phyloP scores from a whole-genome alignment of 2,113 vertebrate genomes.

The Sorex araneus region DNA sequence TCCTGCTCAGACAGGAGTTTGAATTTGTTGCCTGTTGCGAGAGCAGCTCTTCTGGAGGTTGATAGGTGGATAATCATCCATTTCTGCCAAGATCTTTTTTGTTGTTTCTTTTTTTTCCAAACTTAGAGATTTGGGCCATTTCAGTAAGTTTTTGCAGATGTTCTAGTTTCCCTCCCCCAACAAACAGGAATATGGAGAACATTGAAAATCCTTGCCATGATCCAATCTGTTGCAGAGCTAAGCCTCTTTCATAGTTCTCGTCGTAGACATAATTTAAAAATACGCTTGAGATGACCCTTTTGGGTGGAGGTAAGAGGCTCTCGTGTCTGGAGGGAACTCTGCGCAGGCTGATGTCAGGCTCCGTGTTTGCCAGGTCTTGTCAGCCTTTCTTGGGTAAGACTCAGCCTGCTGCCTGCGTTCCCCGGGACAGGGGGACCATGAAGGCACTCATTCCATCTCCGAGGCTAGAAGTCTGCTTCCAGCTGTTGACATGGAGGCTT shows the following conservation, averaged over 20 bases:
- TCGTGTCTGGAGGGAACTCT: neutral
- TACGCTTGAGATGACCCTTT: neutral
- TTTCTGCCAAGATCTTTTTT: conserved; percentile 60
- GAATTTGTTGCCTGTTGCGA: conserved; percentile 65
- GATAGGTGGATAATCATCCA: neutral
- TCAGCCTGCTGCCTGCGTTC: neutral
- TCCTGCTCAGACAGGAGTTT: conserved; percentile 64
- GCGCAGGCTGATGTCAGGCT: neutral
- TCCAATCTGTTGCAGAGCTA: neutral
- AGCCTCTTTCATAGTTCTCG: neutral
- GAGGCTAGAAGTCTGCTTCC: neutral
- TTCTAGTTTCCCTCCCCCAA: neutral
- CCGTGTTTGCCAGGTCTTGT: conserved; percentile 46
- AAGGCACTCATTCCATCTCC: neutral
- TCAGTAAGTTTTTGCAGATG: conserved; percentile 52
- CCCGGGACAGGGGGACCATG: neutral
- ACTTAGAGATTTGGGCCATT: conserved; percentile 48
- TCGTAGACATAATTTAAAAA: conserved; percentile 23
- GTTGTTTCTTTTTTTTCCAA: conserved; percentile 35
- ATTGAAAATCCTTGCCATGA: neutral
- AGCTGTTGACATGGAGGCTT: neutral
- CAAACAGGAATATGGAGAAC: no score
- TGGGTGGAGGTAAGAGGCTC: neutral
- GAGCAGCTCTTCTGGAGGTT: conserved; percentile 60
- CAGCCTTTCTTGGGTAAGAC: conserved; percentile 16